phyloP scores from a whole-genome alignment of 2,113 vertebrate genomes.

The Elanus axillaris region DNA sequence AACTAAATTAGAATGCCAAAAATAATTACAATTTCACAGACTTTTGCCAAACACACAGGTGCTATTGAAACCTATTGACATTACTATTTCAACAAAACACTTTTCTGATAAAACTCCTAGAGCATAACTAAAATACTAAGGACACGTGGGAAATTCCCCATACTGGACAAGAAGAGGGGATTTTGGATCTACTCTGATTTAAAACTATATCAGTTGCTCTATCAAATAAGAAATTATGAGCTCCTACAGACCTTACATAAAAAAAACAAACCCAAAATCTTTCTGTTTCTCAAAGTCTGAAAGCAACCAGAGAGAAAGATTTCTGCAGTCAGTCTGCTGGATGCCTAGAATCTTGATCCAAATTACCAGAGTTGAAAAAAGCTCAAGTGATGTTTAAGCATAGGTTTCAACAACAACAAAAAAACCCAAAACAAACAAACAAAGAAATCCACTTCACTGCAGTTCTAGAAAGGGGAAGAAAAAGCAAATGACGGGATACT shows the following conservation, averaged over 20 bases:
- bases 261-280: not conserved
- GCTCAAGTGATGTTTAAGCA: not conserved
- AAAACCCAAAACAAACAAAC: too few relatives aligned
- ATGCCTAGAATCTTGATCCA: not conserved
- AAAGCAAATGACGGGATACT: not conserved
- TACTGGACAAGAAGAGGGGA: not conserved
- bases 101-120: not conserved
- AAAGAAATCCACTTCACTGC: accelerated
- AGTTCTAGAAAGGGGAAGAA: not conserved
- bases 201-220: not conserved
- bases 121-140: not conserved
- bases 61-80: not conserved
- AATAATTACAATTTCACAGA: conserved; percentile 24
- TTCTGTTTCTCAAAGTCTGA: not conserved
- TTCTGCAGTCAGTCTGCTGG: not conserved
- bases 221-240: not conserved
- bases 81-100: not conserved
- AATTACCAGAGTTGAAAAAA: not conserved
- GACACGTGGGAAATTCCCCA: not conserved
- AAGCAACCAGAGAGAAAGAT: not conserved
- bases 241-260: not conserved
- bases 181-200: not conserved
- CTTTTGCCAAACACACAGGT: not conserved
- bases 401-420: not conserved
- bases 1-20: conserved; percentile 32